Conservation (phyloP, 2,797 vertebrate genomes). For the Brotula barbata region DNA sequence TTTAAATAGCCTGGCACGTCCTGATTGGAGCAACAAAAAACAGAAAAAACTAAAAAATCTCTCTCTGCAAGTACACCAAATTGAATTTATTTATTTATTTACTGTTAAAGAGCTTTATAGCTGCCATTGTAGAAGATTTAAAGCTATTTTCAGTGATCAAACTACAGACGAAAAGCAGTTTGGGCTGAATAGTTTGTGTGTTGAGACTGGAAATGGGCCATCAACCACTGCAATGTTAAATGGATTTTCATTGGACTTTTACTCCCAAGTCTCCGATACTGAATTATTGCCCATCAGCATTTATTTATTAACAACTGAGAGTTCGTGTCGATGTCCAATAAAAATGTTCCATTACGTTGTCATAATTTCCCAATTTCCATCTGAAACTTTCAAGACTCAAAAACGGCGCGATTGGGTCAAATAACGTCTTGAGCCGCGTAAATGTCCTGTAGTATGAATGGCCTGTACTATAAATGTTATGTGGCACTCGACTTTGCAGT, state of each 20-base stretch:
- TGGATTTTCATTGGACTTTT: constrained; percentile 4
- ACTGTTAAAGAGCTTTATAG: constrained; percentile 9
- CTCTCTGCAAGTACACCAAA: constrained; percentile 20
- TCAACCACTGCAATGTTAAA: background rate
- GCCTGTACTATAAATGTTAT: background rate
- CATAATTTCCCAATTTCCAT: no score
- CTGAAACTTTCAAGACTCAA: no score
- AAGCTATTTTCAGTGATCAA: background rate
- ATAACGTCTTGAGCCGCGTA: no score
- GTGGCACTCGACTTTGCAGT: no score
- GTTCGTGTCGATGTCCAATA: no score
- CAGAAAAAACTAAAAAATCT: constrained; percentile 9
- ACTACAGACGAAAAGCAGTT: background rate
- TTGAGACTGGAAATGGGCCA: background rate
- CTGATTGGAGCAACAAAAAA: constrained; percentile 9
- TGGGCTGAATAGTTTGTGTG: background rate
- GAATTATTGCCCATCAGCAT: background rate
- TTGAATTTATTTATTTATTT: constrained; percentile 10
- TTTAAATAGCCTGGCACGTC: constrained; percentile 57
- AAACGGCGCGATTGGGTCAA: no score
- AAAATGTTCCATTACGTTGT: background rate
- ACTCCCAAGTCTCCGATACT: background rate
- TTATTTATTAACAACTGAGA: no score
- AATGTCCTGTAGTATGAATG: no score
- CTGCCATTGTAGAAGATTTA: background rate